A percentile compares a stretch with the other conserved stretches of the same genome.
phyloP scores from a whole-genome alignment of 2,888 invertebrate genomes.

The Euspilapteryx auroguttella region DNA sequence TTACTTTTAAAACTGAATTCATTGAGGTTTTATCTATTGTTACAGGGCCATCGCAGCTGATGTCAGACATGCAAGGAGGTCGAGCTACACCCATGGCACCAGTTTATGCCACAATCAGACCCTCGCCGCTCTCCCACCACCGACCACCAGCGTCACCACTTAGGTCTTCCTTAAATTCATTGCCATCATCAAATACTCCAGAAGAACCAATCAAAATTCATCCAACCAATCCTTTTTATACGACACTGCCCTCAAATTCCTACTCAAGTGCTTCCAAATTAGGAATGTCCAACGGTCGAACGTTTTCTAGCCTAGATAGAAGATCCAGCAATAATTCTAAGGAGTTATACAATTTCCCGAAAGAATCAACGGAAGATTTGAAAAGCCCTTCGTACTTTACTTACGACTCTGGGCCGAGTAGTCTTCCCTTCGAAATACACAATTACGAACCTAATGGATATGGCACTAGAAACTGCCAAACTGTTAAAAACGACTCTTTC shows the following conservation, averaged over 20 bases:
- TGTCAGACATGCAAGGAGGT: conserved; percentile 28
- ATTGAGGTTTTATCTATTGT: no score
- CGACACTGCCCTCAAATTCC: conserved; percentile 38
- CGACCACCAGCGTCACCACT: conserved; percentile 29
- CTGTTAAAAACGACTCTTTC: conserved; percentile 16
- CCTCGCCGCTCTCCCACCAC: conserved; percentile 19
- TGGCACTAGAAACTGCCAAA: conserved; percentile 13
- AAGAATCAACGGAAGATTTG: conserved; percentile 20
- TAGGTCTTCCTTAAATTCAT: conserved; percentile 17
- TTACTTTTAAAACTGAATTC: no score
- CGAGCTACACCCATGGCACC: conserved; percentile 42
- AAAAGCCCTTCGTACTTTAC: conserved; percentile 29
- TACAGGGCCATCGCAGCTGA: conserved; percentile 48
- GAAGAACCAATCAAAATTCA: conserved; percentile 39
- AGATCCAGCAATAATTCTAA: conserved; percentile 21
- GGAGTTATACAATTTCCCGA: conserved; percentile 17
- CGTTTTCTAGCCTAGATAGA: conserved; percentile 36
- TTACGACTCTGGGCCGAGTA: conserved; percentile 22
- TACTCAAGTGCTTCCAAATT: conserved; percentile 42
- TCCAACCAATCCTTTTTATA: conserved; percentile 53
- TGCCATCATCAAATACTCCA: conserved; percentile 12
- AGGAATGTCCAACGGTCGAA: conserved; percentile 38
- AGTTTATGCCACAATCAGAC: conserved; percentile 44
- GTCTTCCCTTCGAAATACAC: conserved; percentile 21
- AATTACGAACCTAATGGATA: conserved; percentile 18